Conservation (phyloP, 2,888 invertebrate species). For the Frankliniella intonsa region DNA sequence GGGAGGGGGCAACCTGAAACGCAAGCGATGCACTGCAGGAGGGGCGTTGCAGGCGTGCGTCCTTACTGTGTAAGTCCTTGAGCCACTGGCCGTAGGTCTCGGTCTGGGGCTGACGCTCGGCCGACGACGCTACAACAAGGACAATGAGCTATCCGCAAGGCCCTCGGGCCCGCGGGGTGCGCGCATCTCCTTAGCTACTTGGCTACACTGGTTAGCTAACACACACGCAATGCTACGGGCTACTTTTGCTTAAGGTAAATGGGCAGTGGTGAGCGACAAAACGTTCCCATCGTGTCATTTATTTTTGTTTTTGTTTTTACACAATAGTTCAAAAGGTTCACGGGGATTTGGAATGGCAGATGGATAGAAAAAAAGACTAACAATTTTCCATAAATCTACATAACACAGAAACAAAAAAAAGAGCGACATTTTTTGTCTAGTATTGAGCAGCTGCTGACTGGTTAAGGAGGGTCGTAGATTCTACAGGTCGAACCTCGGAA, state of each 20-base stretch:
- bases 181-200: neutral
- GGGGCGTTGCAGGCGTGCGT: neutral
- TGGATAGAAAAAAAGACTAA: neutral
- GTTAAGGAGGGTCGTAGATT: neutral
- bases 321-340: neutral
- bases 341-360: neutral
- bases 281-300: neutral
- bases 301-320: neutral
- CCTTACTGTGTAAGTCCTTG: neutral
- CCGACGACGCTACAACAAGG: conserved; percentile 17
- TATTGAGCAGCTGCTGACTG: neutral
- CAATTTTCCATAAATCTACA: neutral
- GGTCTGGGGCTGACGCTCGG: neutral
- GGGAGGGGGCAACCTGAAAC: too few relatives aligned
- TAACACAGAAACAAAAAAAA: neutral
- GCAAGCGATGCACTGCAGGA: too few relatives aligned
- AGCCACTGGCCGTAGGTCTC: conserved; percentile 15
- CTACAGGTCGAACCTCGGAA: neutral
- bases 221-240: neutral
- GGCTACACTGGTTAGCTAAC: neutral
- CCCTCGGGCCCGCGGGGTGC: neutral
- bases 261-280: too few relatives aligned
- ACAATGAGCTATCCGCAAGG: neutral
- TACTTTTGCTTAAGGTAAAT: neutral
- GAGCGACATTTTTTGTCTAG: neutral